Conservation (phyloP, 2,797 vertebrate genomes). For the Carcharodon carcharias region DNA sequence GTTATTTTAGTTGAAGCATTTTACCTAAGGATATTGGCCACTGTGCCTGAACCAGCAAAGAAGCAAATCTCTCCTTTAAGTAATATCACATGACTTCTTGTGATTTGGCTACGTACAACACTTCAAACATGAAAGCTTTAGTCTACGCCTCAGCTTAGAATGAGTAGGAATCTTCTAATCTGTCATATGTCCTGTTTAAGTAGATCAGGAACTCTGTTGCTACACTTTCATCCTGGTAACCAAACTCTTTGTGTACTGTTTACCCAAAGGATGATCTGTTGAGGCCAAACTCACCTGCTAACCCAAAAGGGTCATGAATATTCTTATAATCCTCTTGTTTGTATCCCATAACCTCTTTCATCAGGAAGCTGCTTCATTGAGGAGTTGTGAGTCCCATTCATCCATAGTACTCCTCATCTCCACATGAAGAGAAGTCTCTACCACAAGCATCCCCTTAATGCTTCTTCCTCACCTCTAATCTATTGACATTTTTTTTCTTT, state of each 20-base stretch:
- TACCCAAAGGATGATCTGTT: constrained; percentile 85
- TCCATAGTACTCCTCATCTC: constrained; percentile 59
- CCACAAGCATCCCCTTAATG: constrained; percentile 45
- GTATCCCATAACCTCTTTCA: constrained; percentile 62
- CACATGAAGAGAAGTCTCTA: constrained; percentile 56
- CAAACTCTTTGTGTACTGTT: constrained; percentile 70
- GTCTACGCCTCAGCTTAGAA: constrained; percentile 61
- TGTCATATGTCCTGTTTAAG: constrained; percentile 47
- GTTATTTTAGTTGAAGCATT: background rate
- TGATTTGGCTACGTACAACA: constrained; percentile 66
- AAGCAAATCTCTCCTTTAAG: constrained; percentile 82
- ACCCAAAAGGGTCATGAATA: constrained; percentile 83
- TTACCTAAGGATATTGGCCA: background rate
- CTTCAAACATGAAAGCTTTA: constrained; percentile 75
- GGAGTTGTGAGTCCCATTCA: constrained; percentile 51
- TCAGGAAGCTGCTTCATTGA: constrained; percentile 50
- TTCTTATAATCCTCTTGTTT: constrained; percentile 79
- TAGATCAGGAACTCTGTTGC: constrained; percentile 64
- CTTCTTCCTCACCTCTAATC: constrained; percentile 47
- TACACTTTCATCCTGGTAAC: constrained; percentile 80
- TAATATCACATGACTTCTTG: constrained; percentile 87
- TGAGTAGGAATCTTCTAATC: constrained; percentile 54
- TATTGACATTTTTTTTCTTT: constrained; percentile 48
- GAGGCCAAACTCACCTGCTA: constrained; percentile 81
- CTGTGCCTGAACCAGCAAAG: constrained; percentile 54